Conservation (phyloP, 37 sponge, comb jelly and placozoan genomes). For the Beroe forskalii region DNA sequence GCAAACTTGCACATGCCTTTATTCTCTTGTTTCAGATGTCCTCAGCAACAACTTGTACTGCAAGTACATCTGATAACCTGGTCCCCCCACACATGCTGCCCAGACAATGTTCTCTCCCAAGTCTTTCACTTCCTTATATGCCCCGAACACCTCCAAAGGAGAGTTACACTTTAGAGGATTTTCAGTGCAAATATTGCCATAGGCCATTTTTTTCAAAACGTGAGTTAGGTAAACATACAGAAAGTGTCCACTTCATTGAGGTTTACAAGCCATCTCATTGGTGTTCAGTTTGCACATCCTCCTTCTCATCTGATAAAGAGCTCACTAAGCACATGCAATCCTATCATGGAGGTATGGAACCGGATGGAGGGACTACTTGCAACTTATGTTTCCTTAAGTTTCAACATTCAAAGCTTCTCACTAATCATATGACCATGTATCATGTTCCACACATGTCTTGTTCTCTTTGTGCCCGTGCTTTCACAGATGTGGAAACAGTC, state of each 20-base stretch:
- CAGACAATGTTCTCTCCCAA: constrained; percentile 54
- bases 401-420: constrained; percentile 19
- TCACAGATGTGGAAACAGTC: constrained; percentile 1
- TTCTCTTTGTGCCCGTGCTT: background rate
- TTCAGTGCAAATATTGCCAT: constrained; percentile 49
- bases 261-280: constrained; percentile 63
- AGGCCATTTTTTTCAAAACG: constrained; percentile 53
- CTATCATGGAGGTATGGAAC: constrained; percentile 14
- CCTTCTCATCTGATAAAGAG: constrained; percentile 40
- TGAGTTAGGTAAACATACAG: constrained; percentile 30
- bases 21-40: too few species aligned
- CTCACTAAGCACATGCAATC: constrained; percentile 47
- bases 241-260: constrained; percentile 58
- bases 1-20: too few species aligned
- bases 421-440: constrained; percentile 13
- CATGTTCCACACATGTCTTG: constrained; percentile 41
- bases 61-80: background rate
- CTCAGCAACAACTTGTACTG: background rate
- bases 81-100: constrained; percentile 40
- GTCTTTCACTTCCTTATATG: constrained; percentile 44
- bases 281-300: constrained; percentile 36
- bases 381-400: constrained; percentile 43
- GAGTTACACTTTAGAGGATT: constrained; percentile 57
- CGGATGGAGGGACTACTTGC: constrained; percentile 15
- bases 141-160: constrained; percentile 53